Evolutionary conservation across 2,888 invertebrate species (phyloP).

Genomic region (Euzetes globulus): DNA sequence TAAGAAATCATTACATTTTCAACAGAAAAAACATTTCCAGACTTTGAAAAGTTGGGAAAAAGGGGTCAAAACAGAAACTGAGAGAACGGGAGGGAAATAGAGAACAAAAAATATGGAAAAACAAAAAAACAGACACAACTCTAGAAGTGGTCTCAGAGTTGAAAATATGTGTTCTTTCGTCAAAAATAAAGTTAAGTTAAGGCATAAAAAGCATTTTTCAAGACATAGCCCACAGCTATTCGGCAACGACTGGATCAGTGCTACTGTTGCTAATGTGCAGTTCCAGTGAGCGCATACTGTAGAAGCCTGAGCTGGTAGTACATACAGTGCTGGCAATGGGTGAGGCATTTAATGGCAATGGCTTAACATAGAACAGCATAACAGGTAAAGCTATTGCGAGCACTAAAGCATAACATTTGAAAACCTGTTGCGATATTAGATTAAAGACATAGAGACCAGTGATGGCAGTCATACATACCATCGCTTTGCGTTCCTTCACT

Average conservation of each 20-base stretch:
- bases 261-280: constrained; percentile 23
- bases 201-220: constrained; percentile 15
- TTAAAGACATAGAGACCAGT: constrained; percentile 20
- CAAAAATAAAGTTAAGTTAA: constrained; percentile 3
- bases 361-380: constrained; percentile 24
- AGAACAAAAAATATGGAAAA: background rate
- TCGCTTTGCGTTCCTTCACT: constrained; percentile 43
- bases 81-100: background rate
- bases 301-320: constrained; percentile 2
- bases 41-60: background rate
- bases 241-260: constrained; percentile 4
- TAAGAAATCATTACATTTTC: background rate
- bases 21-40: background rate
- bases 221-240: constrained; percentile 16
- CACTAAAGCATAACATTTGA: constrained; percentile 18
- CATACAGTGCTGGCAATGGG: background rate
- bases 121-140: constrained; percentile 18
- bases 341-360: constrained; percentile 29
- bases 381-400: constrained; percentile 9
- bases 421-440: constrained; percentile 22
- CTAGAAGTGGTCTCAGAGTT: background rate
- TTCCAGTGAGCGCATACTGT: background rate
- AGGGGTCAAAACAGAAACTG: constrained; percentile 28
- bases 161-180: background rate
- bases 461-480: constrained; percentile 40